Conservation (phyloP, 2,797 vertebrate genomes). For the Takifugu rubripes region DNA sequence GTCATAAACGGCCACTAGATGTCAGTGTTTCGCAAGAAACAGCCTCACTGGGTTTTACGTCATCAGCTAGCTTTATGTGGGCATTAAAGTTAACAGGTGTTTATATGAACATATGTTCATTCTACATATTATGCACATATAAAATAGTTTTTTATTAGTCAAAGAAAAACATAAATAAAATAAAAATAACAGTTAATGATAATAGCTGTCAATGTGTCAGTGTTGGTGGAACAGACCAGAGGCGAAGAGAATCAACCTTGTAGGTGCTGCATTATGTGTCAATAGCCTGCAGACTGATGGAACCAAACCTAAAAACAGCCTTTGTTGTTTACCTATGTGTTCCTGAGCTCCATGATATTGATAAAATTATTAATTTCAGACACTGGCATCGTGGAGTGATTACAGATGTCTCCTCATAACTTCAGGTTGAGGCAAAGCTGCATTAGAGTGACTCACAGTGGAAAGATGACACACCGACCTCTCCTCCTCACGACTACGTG, state of each 20-base stretch:
- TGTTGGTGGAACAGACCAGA: too few relatives aligned
- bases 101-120: too few relatives aligned
- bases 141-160: too few relatives aligned
- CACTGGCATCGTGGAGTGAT: neutral
- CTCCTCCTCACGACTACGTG: conserved; percentile 38
- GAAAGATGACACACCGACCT: conserved; percentile 38
- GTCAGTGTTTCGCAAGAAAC: conserved; percentile 31
- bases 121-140: too few relatives aligned
- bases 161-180: too few relatives aligned
- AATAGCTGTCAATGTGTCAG: too few relatives aligned
- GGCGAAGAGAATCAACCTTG: neutral
- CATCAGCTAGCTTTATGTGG: too few relatives aligned
- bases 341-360: neutral
- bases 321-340: conserved; percentile 3
- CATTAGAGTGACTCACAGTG: conserved; percentile 40
- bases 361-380: too few relatives aligned
- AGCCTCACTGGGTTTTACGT: too few relatives aligned
- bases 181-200: too few relatives aligned
- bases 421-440: conserved; percentile 22
- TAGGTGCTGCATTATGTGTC: neutral
- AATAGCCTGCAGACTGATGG: neutral
- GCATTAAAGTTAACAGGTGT: too few relatives aligned
- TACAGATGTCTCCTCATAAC: conserved; percentile 10
- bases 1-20: conserved; percentile 15
- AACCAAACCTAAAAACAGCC: conserved; percentile 34